Evolutionary conservation across 2,888 invertebrate genomes (phyloP).

Genomic region (Agrochola litura): DNA sequence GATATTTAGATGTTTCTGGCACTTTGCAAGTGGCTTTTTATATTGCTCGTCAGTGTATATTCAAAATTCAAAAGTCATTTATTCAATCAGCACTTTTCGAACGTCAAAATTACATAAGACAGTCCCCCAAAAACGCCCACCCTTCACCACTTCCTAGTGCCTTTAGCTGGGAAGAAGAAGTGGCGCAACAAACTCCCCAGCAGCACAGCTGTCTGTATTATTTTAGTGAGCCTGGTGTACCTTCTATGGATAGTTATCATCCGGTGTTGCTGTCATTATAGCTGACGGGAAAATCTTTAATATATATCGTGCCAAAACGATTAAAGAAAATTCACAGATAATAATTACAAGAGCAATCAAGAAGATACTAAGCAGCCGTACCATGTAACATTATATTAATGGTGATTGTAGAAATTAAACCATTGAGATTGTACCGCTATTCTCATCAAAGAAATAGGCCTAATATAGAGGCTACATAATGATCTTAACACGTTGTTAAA

Average conservation of each 20-base stretch:
- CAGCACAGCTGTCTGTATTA: too few relatives aligned
- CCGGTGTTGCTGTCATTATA: not conserved
- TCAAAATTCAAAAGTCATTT: too few relatives aligned
- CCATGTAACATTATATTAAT: not conserved
- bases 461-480: constrained; percentile 24
- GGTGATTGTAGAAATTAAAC: constrained; percentile 11
- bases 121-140: too few relatives aligned
- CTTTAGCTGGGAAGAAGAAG: too few relatives aligned
- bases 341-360: not conserved
- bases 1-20: too few relatives aligned
- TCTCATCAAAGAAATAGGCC: constrained; percentile 26
- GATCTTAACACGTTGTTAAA: constrained; percentile 47
- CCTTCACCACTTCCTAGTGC: too few relatives aligned
- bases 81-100: too few relatives aligned
- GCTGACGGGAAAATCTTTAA: not conserved
- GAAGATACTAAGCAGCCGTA: not conserved
- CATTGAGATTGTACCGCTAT: constrained; percentile 5
- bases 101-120: too few relatives aligned
- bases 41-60: too few relatives aligned
- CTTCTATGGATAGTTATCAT: not conserved
- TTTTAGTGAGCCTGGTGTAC: too few relatives aligned
- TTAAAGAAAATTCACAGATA: not conserved
- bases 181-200: too few relatives aligned
- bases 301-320: not conserved
- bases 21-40: too few relatives aligned